Base-by-base conservation (phyloP, 1,140 invertebrate genomes). In the Pachyrhynchus sulphureomaculatus region DNA sequence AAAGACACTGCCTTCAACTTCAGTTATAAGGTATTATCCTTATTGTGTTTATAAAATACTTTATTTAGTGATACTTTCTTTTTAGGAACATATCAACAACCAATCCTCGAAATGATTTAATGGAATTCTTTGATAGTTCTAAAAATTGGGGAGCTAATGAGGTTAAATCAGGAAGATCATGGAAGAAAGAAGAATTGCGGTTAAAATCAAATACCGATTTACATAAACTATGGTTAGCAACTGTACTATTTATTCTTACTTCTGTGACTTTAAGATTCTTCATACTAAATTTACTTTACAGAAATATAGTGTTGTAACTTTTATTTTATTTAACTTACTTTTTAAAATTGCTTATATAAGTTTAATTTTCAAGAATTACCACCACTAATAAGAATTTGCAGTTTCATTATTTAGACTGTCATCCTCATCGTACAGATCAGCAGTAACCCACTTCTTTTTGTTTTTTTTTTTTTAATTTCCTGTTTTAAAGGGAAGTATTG, bases 141-240 rank as follows among this genome's bases (percentile, higher is more conserved):
- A 88, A 92, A 62, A 94, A 96, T 77, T 97, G 93, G 92, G 85
- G 83, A 42, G 84, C 86, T 72, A 75, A 79, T 17, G 86, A 88
- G 76, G 82, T 99, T 5, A 87, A 86, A 80, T 84, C 86, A 59
- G 96, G 97, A 6, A 82, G 96, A 72, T 83, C 90, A 1, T 99
- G 96, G 96, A 88, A 78, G 64, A 76, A 81, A 37, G 95, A 97
- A 70, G 97, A 99, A 78, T 77, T 99, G 21, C 82, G 96, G 72
- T 85, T 98, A 26, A 99, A 98, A 79, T 96, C 92, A 47, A 99
- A 98, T 77, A 81, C 86, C 44, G 97, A 99, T 80, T 83, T 99
- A 39, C 97, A 99, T 72, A 98, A 99, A 82, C 79, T 99, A 53
- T 99, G 97, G 97, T 98, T 78, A 71, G 61, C 64, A 49, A 53